These are phyloP conservation scores for Clistopyga incitator DNA, from an alignment of 2,888 invertebrate genomes.

Conservation along the genomic window DNA sequence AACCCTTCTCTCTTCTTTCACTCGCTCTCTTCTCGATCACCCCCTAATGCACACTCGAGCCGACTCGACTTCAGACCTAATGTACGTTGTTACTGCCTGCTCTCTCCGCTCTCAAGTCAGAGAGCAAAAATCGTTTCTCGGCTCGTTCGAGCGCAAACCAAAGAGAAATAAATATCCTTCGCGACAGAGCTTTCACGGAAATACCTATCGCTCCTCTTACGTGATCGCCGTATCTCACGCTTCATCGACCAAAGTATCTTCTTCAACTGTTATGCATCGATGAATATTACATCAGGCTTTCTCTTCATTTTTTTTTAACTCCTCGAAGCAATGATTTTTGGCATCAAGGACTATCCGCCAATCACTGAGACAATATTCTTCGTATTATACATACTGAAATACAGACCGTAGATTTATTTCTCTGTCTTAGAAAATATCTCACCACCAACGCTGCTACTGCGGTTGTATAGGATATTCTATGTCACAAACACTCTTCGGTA, in stretches of 20 bases:
- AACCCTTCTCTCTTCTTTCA: constrained; percentile 56
- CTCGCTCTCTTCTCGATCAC: constrained; percentile 73
- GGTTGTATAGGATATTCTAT: too few relatives aligned
- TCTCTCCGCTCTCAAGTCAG: constrained; percentile 44
- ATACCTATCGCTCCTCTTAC: constrained; percentile 16
- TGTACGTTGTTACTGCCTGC: constrained; percentile 67
- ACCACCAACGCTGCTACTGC: too few relatives aligned
- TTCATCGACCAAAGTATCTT: constrained; percentile 35
- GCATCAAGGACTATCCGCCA: constrained; percentile 9
- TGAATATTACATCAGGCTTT: neutral
- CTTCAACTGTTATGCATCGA: constrained; percentile 10
- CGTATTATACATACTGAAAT: neutral
- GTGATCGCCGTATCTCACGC: constrained; percentile 35
- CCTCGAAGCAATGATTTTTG: neutral
- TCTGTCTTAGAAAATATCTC: too few relatives aligned
- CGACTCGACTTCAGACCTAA: constrained; percentile 69
- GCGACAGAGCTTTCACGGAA: constrained; percentile 27
- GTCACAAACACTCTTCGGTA: too few relatives aligned
- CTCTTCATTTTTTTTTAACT: neutral
- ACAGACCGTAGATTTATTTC: neutral
- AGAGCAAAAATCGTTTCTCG: constrained; percentile 49
- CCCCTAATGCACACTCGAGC: constrained; percentile 76
- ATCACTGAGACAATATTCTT: constrained; percentile 4
- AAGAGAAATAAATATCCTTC: constrained; percentile 53
- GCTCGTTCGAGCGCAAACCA: constrained; percentile 43